A percentile compares a stretch with the other conserved stretches of the same genome.
phyloP scores from a whole-genome alignment of 23 tunicate species.

The Trididemnum clinides region DNA sequence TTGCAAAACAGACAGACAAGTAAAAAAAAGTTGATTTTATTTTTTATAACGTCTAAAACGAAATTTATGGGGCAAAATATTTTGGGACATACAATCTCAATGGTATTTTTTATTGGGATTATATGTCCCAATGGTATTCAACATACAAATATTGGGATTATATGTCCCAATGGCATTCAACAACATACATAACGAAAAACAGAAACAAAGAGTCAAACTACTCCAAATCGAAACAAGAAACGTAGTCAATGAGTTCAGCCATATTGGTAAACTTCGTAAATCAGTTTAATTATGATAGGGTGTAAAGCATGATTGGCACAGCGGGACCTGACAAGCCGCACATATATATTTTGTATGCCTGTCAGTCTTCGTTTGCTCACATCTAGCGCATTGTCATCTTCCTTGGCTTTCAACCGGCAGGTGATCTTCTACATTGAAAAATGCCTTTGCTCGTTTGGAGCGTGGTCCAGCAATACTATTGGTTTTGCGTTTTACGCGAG shows the following conservation, averaged over 20 bases:
- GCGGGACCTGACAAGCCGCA: constrained; percentile 29
- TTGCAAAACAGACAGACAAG: constrained; percentile 10
- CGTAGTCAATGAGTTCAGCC: neutral
- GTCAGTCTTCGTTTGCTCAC: constrained; percentile 20
- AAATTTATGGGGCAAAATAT: neutral
- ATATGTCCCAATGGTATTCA: too few species aligned
- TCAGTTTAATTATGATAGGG: neutral
- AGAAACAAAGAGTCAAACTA: too few species aligned
- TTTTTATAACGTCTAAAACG: neutral
- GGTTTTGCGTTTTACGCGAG: constrained; percentile 13
- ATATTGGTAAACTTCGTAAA: neutral
- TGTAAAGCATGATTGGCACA: constrained; percentile 19
- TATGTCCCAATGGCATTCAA: too few species aligned
- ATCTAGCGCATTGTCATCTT: constrained; percentile 28
- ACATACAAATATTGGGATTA: too few species aligned
- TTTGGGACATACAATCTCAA: constrained; percentile 29
- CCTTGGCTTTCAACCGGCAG: constrained; percentile 15
- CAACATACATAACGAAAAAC: too few species aligned
- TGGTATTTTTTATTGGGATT: constrained; percentile 6
- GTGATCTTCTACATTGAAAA: constrained; percentile 17
- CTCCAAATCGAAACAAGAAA: too few species aligned
- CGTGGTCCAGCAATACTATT: too few species aligned
- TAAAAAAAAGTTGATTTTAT: neutral
- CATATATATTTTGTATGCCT: constrained; percentile 11
- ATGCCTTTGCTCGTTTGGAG: neutral